phyloP scores from a whole-genome alignment of 2,888 invertebrate species.

The Leuctra nigra region DNA sequence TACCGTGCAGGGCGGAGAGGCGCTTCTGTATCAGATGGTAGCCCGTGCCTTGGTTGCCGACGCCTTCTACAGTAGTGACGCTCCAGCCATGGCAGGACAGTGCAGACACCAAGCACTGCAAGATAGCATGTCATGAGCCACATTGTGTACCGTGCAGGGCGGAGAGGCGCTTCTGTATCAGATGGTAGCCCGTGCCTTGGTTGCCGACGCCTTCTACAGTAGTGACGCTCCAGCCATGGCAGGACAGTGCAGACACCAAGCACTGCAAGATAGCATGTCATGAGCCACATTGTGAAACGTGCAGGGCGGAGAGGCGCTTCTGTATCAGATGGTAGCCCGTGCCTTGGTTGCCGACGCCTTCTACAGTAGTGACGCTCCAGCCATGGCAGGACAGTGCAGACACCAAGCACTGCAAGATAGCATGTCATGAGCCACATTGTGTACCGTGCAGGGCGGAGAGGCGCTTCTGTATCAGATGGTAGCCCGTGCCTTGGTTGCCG shows the following conservation, averaged over 20 bases:
- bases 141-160: slow-evolving; percentile 65
- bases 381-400: slow-evolving; percentile 56
- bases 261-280: slow-evolving; percentile 57
- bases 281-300: slow-evolving; percentile 67
- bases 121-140: slow-evolving; percentile 54
- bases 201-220: background rate
- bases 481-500: slow-evolving; percentile 56
- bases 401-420: slow-evolving; percentile 57
- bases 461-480: slow-evolving; percentile 58
- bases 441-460: slow-evolving; percentile 61
- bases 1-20: slow-evolving; percentile 58
- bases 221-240: slow-evolving; percentile 48
- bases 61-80: background rate
- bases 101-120: slow-evolving; percentile 60
- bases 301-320: slow-evolving; percentile 52
- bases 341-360: slow-evolving; percentile 60
- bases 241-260: slow-evolving; percentile 54
- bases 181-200: too few relatives aligned
- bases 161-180: slow-evolving; percentile 56
- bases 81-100: slow-evolving; percentile 56
- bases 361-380: slow-evolving; percentile 63
- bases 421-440: slow-evolving; percentile 62
- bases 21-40: slow-evolving; percentile 61
- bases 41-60: too few relatives aligned
- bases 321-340: slow-evolving; percentile 64